These are phyloP conservation scores for Brachyopa scutellaris DNA, from an alignment of 2,888 invertebrate species.

Conservation along the genomic window DNA sequence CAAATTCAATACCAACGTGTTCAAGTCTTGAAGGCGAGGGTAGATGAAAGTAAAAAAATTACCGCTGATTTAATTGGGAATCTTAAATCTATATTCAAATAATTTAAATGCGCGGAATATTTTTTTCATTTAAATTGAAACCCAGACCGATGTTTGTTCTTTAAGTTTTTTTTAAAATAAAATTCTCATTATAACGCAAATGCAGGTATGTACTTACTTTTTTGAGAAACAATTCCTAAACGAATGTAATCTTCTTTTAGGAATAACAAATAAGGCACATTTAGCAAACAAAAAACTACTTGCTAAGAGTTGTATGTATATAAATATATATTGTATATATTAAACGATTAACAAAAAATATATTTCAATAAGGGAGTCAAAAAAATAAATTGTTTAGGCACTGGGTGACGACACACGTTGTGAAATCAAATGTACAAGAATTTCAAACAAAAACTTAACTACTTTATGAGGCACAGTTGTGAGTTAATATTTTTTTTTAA, in stretches of 20 bases:
- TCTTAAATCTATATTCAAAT: too few species aligned
- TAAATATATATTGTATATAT: slow-evolving; percentile 41
- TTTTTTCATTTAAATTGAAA: too few species aligned
- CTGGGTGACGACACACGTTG: slow-evolving; percentile 54
- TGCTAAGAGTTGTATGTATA: slow-evolving; percentile 57
- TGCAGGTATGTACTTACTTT: too few species aligned
- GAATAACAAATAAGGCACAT: slow-evolving; percentile 71
- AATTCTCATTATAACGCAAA: too few species aligned
- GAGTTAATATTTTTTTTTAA: slow-evolving; percentile 57
- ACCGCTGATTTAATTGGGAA: too few species aligned
- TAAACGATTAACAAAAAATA: slow-evolving; percentile 50
- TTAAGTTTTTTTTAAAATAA: too few species aligned
- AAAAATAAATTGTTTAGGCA: slow-evolving; percentile 57
- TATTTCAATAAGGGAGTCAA: slow-evolving; percentile 47
- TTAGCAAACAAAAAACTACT: slow-evolving; percentile 48
- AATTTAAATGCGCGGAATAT: too few species aligned
- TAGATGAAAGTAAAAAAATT: too few species aligned
- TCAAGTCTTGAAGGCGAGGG: too few species aligned
- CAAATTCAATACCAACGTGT: too few species aligned
- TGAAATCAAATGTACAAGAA: slow-evolving; percentile 36
- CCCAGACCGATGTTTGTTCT: too few species aligned
- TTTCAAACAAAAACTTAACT: slow-evolving; percentile 63
- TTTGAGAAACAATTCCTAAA: slow-evolving; percentile 48
- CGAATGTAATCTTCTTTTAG: slow-evolving; percentile 29
- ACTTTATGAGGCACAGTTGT: slow-evolving; percentile 65